A percentile compares a stretch with the other conserved stretches of the same genome.
These are phyloP conservation scores for Oasisia sp. DNA, from an alignment of 2,888 invertebrate species.

Conservation along the genomic window DNA sequence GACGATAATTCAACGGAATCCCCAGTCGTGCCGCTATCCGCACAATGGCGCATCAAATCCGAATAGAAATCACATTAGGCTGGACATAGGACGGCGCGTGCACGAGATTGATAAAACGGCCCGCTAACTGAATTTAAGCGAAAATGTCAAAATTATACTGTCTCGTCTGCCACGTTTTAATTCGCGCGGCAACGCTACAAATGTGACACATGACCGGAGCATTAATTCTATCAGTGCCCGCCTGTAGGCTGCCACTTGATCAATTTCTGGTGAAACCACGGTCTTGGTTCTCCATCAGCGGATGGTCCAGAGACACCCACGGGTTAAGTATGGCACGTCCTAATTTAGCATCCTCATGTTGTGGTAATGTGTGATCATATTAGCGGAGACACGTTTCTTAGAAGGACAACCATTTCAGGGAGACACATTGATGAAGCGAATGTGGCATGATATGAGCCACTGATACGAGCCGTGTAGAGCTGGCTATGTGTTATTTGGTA, in stretches of 20 bases:
- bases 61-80: conserved; percentile 17
- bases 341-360: not conserved
- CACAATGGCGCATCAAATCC: conserved; percentile 13
- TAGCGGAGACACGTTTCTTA: not conserved
- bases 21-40: not conserved
- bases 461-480: not conserved
- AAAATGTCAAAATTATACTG: conserved; percentile 17
- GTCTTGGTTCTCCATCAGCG: not conserved
- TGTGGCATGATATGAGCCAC: not conserved
- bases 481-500: not conserved
- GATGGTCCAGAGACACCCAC: no score
- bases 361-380: not conserved
- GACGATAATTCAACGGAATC: not conserved
- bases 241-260: not conserved
- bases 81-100: not conserved
- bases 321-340: not conserved
- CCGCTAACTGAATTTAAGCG: conserved; percentile 8
- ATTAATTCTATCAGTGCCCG: not conserved
- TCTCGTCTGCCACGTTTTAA: not conserved
- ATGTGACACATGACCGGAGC: conserved; percentile 6
- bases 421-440: not conserved
- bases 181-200: not conserved
- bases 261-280: not conserved
- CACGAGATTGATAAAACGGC: conserved; percentile 4
- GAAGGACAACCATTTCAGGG: not conserved